A percentile compares a stretch with the other conserved stretches of the same genome.
These are phyloP conservation scores for Aphodius sticticus DNA, from an alignment of 2,888 invertebrate genomes.

Conservation along the genomic window DNA sequence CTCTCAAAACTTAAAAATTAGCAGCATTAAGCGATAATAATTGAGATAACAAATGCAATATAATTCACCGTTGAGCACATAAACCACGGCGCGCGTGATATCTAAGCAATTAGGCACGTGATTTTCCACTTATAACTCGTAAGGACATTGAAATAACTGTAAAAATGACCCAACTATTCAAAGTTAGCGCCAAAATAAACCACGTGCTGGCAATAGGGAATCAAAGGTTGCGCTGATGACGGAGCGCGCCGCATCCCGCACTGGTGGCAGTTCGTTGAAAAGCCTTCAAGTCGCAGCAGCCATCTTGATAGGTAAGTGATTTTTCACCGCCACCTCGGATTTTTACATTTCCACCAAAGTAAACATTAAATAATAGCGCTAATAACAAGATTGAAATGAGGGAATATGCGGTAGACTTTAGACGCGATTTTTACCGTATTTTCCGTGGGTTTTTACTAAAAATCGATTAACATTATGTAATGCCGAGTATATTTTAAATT, in stretches of 20 bases:
- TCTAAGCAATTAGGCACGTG: background rate
- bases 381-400: background rate
- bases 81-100: background rate
- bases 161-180: constrained; percentile 11
- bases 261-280: constrained; percentile 26
- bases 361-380: background rate
- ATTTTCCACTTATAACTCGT: background rate
- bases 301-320: constrained; percentile 37
- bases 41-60: background rate
- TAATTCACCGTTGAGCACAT: background rate
- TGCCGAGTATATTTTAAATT: background rate
- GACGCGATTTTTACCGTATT: background rate
- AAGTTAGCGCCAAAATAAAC: constrained; percentile 33
- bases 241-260: constrained; percentile 29
- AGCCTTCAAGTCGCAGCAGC: constrained; percentile 32
- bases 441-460: background rate
- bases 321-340: constrained; percentile 6
- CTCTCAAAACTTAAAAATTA: too few species aligned
- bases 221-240: constrained; percentile 29
- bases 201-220: background rate
- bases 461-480: constrained; percentile 4
- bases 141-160: background rate
- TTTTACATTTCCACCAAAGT: constrained; percentile 13
- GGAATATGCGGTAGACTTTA: background rate
- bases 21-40: too few species aligned